A percentile compares a stretch with the other conserved stretches of the same genome.
Conservation (phyloP, 1,140 invertebrate genomes). For the Cydia splendana region DNA sequence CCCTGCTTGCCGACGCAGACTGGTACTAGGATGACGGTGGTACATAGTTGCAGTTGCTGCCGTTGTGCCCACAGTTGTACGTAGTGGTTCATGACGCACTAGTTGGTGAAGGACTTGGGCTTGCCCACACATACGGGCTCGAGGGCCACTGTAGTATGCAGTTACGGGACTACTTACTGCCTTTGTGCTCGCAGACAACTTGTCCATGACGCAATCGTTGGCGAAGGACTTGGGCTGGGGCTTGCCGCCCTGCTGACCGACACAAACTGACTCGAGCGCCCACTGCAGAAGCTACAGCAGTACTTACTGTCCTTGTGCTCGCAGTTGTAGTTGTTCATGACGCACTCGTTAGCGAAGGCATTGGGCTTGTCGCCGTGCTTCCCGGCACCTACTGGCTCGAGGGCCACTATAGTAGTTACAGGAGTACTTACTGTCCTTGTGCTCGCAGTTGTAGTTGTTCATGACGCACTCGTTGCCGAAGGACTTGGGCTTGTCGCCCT, state of each 20-base stretch:
- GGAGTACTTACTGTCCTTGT: slow-evolving; percentile 77
- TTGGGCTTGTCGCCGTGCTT: slow-evolving; percentile 59
- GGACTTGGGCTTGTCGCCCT: slow-evolving; percentile 75
- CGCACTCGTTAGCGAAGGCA: too few species aligned
- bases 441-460: slow-evolving; percentile 81
- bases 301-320: slow-evolving; percentile 80
- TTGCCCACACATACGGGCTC: too few species aligned
- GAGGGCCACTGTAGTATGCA: too few species aligned
- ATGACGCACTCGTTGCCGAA: slow-evolving; percentile 81
- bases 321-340: slow-evolving; percentile 77
- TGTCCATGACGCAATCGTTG: slow-evolving; percentile 58
- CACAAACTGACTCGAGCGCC: too few species aligned
- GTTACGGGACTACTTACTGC: too few species aligned
- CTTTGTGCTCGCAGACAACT: too few species aligned
- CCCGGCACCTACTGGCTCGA: slow-evolving; percentile 79
- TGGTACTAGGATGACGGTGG: too few species aligned
- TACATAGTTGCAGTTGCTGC: slow-evolving; percentile 44
- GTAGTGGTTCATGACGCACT: slow-evolving; percentile 66
- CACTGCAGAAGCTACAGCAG: background rate
- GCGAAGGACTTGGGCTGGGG: too few species aligned
- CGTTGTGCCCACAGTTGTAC: slow-evolving; percentile 81
- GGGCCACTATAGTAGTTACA: slow-evolving; percentile 45
- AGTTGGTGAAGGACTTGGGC: too few species aligned
- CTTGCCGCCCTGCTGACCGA: too few species aligned
- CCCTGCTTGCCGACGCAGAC: too few species aligned